Base-by-base conservation (phyloP, 2,888 invertebrate species). In the Idaea straminata region DNA sequence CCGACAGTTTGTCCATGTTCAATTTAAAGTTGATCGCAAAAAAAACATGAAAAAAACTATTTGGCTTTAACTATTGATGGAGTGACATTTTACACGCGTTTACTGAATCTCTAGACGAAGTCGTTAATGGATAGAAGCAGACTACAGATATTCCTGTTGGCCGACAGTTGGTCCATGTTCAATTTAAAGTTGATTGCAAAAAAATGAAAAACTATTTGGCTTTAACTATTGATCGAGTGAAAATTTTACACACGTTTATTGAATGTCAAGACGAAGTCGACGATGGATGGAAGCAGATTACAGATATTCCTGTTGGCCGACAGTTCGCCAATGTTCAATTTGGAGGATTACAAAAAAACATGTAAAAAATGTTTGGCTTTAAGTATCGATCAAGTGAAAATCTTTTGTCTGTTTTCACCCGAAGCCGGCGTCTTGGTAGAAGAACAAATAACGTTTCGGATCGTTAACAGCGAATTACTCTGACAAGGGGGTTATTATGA, bases 401-500 rank as follows among this genome's bases (percentile, higher is more conserved):
- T 47, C 47, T 7, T 7, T 47, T 47, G 47, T 47, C 47, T 47
- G 47, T 47, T 47, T 47, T 47, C 47, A 47, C 47, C 47, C 47
- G 47, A 47, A 47, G 83, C 75, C 80, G 82, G 78, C 79, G 85
- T 81, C 78, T 83, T 81, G 81, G 81, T 84, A 86, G 89, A 88
- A 91, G 91, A 92, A 92, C 92, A 92, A 92, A 92, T 92, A 92
- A 83, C 87, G 88, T 88, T 84, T 89, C 84, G 88, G 88, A 77
- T 92, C 90, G 92, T 92, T 92, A 91, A 84, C 76, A 85, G 83
- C 86, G 84, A 87, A 91, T 88, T 88, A 89, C 75, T 74, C 77
- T 72, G 77, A 80, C 81, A 79, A 82, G 83, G 80, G 73, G 81
- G 81, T 84, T 87, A 88, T 91, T 90, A 90, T 87, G 86, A 84